Conservation (phyloP, 2,888 invertebrate species). For the Orthonychiurus folsomi region DNA sequence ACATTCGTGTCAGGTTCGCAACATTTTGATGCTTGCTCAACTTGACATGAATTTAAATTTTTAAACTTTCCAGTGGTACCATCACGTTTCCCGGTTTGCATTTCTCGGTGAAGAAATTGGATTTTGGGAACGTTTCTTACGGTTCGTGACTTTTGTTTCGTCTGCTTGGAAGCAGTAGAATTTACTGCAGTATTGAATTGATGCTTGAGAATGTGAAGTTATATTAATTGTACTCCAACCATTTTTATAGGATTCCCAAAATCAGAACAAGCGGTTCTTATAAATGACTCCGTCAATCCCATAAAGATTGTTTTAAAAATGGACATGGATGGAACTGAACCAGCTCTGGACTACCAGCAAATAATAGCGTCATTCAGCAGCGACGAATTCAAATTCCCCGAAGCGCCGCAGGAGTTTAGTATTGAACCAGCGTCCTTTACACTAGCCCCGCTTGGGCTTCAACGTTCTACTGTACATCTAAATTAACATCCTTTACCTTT, state of each 20-base stretch:
- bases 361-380: constrained; percentile 17
- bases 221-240: too few relatives aligned
- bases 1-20: constrained; percentile 20
- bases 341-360: constrained; percentile 16
- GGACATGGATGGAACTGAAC: constrained; percentile 25
- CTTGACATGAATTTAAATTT: background rate
- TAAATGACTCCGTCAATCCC: constrained; percentile 27
- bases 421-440: constrained; percentile 21
- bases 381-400: constrained; percentile 8
- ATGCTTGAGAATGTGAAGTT: background rate
- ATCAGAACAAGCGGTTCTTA: constrained; percentile 19
- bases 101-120: constrained; percentile 11
- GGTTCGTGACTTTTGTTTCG: too few relatives aligned
- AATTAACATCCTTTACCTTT: too few relatives aligned
- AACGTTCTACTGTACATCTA: constrained; percentile 23
- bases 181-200: background rate
- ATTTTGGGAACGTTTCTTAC: constrained; percentile 26
- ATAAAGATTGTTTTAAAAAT: constrained; percentile 22
- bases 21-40: background rate
- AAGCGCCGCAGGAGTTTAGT: constrained; percentile 25
- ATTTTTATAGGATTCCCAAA: constrained; percentile 24
- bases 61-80: constrained; percentile 15
- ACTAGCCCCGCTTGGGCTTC: constrained; percentile 21
- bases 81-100: constrained; percentile 23
- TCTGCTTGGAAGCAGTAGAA: too few relatives aligned